phyloP scores from a whole-genome alignment of 2,888 invertebrate genomes.

The Zelleria hepariella region DNA sequence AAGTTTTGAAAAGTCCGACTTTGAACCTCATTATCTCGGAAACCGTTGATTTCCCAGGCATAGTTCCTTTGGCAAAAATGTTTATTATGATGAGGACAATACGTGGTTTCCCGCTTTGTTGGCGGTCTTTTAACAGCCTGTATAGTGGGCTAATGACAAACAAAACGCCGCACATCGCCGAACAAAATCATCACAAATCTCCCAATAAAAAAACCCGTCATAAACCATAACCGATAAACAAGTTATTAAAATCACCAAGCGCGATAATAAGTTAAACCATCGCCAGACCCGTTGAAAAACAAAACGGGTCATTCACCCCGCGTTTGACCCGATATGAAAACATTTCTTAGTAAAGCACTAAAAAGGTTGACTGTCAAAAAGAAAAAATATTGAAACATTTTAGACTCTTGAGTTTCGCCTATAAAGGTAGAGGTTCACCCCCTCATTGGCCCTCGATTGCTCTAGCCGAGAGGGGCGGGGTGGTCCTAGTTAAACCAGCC shows the following conservation, averaged over 20 bases:
- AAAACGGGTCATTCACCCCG: neutral
- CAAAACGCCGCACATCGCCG: neutral
- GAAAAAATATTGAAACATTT: constrained; percentile 29
- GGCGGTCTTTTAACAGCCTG: too few species aligned
- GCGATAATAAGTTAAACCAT: neutral
- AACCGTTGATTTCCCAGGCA: too few species aligned
- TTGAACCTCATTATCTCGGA: too few species aligned
- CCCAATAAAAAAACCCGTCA: neutral
- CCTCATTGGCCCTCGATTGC: neutral
- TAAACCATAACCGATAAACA: neutral
- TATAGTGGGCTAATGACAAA: too few species aligned
- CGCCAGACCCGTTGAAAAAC: neutral
- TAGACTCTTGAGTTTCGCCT: constrained; percentile 14
- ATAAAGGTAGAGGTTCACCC: neutral
- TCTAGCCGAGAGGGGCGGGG: constrained; percentile 5
- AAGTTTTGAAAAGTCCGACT: too few species aligned
- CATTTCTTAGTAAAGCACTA: neutral
- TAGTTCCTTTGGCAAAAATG: too few species aligned
- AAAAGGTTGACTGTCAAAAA: neutral
- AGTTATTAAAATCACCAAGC: neutral
- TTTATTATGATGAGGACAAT: too few species aligned
- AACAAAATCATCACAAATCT: neutral
- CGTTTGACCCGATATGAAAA: neutral
- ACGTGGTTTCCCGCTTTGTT: too few species aligned
- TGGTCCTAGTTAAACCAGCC: neutral